phyloP scores from a whole-genome alignment of 2,888 invertebrate genomes.

The Hyposoter didymator region DNA sequence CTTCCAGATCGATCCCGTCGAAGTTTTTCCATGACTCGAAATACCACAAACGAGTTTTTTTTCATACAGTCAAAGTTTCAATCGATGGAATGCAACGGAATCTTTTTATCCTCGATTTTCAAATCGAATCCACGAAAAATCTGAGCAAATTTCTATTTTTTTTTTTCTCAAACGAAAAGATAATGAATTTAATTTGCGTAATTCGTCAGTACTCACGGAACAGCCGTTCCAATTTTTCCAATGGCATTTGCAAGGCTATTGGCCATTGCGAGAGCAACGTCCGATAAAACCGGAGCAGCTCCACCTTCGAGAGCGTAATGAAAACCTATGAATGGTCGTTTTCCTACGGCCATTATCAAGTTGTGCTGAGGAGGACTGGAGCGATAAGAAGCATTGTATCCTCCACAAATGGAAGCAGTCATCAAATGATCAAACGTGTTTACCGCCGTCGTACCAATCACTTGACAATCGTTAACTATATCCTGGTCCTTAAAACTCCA shows the following conservation, averaged over 20 bases:
- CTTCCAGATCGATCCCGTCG: too few species aligned
- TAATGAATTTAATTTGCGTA: neutral
- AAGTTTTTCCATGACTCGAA: too few species aligned
- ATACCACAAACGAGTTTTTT: too few species aligned
- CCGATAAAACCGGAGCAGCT: constrained; percentile 92
- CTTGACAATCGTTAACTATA: constrained; percentile 90
- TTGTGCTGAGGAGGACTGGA: constrained; percentile 91
- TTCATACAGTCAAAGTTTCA: constrained; percentile 26
- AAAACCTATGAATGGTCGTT: constrained; percentile 94
- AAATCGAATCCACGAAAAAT: neutral
- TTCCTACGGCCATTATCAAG: constrained; percentile 91
- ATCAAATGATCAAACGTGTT: constrained; percentile 95
- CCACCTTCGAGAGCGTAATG: constrained; percentile 96
- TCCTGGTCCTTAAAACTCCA: constrained; percentile 94
- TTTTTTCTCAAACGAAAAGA: neutral
- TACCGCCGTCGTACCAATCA: constrained; percentile 89
- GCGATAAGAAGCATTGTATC: constrained; percentile 89
- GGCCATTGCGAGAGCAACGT: constrained; percentile 97
- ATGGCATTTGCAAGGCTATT: constrained; percentile 92
- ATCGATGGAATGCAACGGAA: constrained; percentile 19
- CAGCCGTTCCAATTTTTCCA: constrained; percentile 82
- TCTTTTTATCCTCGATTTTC: neutral
- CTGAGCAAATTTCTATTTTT: too few species aligned
- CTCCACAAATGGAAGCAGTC: constrained; percentile 91
- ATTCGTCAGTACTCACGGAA: constrained; percentile 88